Conservation (phyloP, 2,888 invertebrate species). For the Germaria angustata region DNA sequence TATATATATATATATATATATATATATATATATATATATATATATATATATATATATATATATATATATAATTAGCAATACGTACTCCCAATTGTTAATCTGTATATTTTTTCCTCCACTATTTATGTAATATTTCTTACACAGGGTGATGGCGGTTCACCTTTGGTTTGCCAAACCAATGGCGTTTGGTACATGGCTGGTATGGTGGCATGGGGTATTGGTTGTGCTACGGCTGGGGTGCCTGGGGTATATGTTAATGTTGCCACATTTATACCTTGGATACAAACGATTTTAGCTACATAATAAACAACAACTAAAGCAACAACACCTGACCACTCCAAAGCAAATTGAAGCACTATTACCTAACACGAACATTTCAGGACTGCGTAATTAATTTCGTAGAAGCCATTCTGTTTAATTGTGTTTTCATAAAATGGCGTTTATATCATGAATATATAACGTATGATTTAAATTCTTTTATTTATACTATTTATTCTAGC, state of each 20-base stretch:
- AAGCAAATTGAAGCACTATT: neutral
- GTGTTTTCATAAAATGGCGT: too few species aligned
- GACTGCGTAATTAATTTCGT: too few species aligned
- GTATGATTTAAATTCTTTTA: too few species aligned
- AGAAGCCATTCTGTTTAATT: too few species aligned
- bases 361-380: neutral
- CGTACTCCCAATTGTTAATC: too few species aligned
- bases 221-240: conserved; percentile 84
- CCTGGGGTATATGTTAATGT: conserved; percentile 90
- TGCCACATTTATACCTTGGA: conserved; percentile 85
- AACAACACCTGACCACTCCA: conserved; percentile 15
- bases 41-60: too few species aligned
- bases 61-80: neutral
- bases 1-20: too few species aligned
- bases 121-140: too few species aligned
- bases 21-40: too few species aligned
- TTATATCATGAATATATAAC: too few species aligned
- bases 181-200: conserved; percentile 80
- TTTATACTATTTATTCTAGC: too few species aligned
- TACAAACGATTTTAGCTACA: conserved; percentile 80
- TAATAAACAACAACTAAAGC: conserved; percentile 57
- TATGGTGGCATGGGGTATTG: conserved; percentile 82
- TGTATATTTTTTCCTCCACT: too few species aligned
- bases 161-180: conserved; percentile 75
- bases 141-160: conserved; percentile 82